These are phyloP conservation scores for Echeneis naucrates DNA, from an alignment of 2,797 vertebrate species.

Conservation along the genomic window DNA sequence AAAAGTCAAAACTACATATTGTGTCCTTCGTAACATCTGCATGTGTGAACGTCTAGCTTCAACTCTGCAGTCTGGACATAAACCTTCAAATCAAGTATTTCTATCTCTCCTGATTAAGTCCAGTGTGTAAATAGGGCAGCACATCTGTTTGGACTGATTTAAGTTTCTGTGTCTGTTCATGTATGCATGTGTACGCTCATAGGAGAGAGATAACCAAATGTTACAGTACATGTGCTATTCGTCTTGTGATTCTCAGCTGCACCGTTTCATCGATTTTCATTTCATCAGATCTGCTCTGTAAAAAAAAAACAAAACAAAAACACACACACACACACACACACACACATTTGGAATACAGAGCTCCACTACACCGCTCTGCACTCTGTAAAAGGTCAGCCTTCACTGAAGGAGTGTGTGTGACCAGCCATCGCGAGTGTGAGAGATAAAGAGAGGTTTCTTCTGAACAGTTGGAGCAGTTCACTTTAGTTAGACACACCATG, in stretches of 20 bases:
- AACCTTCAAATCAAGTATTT: constrained; percentile 71
- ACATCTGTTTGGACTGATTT: constrained; percentile 56
- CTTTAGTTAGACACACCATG: constrained; percentile 28
- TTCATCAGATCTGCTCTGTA: constrained; percentile 63
- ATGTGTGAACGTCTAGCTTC: constrained; percentile 68
- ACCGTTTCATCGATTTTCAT: constrained; percentile 53
- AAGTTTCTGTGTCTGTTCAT: constrained; percentile 21
- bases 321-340: no score
- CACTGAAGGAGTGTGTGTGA: constrained; percentile 59
- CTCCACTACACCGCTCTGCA: constrained; percentile 63
- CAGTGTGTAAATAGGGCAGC: constrained; percentile 65
- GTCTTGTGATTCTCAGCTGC: constrained; percentile 24
- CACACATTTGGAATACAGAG: constrained; percentile 77
- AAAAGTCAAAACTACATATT: constrained; percentile 65
- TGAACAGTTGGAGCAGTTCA: constrained; percentile 23
- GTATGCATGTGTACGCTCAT: constrained; percentile 9
- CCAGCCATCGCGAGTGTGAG: constrained; percentile 31
- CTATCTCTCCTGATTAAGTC: constrained; percentile 72
- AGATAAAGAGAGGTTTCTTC: constrained; percentile 30
- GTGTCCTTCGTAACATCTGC: constrained; percentile 56
- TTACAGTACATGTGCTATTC: constrained; percentile 22
- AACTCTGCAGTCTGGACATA: constrained; percentile 53
- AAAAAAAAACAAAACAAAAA: no score
- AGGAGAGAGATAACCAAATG: constrained; percentile 1
- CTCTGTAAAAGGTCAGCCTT: constrained; percentile 77